These are phyloP conservation scores for Drosophila nigricruria DNA, from an alignment of 2,888 invertebrate genomes.

Conservation along the genomic window DNA sequence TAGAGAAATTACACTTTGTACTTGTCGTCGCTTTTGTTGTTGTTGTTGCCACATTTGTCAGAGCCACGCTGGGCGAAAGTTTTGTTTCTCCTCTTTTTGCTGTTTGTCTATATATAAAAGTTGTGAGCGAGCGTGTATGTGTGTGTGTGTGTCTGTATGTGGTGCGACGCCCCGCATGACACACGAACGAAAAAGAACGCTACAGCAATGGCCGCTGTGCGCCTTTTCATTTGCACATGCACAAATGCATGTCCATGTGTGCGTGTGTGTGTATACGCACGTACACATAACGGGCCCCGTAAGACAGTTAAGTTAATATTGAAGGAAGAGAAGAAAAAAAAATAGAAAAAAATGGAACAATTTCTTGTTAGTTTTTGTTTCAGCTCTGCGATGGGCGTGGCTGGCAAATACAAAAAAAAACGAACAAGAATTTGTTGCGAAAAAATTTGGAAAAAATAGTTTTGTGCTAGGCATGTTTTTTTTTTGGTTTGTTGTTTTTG, in stretches of 20 bases:
- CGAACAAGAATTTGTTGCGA: conserved; percentile 24
- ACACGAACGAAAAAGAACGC: conserved; percentile 36
- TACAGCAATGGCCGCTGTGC: conserved; percentile 42
- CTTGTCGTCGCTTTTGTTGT: conserved; percentile 15
- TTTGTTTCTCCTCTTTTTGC: conserved; percentile 16
- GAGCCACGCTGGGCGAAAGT: conserved; percentile 53
- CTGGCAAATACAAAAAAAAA: conserved; percentile 32
- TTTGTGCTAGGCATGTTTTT: conserved; percentile 32
- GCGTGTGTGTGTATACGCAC: not conserved
- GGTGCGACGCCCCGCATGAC: conserved; percentile 47
- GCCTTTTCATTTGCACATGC: conserved; percentile 38
- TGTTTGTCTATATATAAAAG: conserved; percentile 13
- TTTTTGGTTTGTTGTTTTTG: conserved; percentile 36
- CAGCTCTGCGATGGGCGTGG: conserved; percentile 32
- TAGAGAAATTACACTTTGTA: conserved; percentile 50
- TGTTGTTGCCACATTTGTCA: conserved; percentile 34
- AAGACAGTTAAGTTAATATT: conserved; percentile 15
- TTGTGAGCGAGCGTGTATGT: not conserved
- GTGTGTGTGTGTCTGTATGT: conserved; percentile 15
- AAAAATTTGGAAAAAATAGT: conserved; percentile 33
- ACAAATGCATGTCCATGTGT: conserved; percentile 14
- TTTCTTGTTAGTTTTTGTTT: conserved; percentile 17
- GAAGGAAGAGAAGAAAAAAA: not conserved
- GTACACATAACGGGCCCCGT: conserved; percentile 15
- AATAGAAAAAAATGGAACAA: conserved; percentile 7